phyloP scores from a whole-genome alignment of 1,140 invertebrate genomes.

The Lordiphosa mommai region DNA sequence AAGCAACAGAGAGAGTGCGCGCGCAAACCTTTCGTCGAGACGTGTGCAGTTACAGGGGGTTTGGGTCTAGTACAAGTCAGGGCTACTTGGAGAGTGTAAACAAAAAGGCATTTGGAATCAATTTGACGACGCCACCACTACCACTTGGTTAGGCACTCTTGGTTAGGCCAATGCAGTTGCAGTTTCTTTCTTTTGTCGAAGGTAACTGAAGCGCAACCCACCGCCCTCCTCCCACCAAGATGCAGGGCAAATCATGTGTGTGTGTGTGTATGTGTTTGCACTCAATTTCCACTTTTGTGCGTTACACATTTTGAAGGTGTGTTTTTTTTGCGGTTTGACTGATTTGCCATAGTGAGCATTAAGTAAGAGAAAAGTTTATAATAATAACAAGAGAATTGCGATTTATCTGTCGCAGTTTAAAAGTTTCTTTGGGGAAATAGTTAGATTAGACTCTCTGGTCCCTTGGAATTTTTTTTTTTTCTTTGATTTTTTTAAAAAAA shows the following conservation, averaged over 20 bases:
- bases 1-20: not conserved
- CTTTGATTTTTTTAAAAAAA: too few relatives aligned
- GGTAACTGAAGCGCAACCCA: constrained; percentile 66
- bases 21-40: too few relatives aligned
- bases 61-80: not conserved
- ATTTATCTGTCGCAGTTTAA: too few relatives aligned
- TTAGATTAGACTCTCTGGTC: too few relatives aligned
- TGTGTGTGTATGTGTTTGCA: constrained; percentile 9
- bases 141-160: constrained; percentile 3
- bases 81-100: constrained; percentile 7
- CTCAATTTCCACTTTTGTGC: constrained; percentile 34
- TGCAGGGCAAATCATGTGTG: not conserved
- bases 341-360: constrained; percentile 20
- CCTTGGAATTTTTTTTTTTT: too few relatives aligned
- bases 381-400: too few relatives aligned
- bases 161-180: constrained; percentile 18
- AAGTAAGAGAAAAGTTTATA: not conserved
- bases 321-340: constrained; percentile 26
- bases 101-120: constrained; percentile 3
- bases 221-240: constrained; percentile 18
- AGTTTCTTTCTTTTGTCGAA: constrained; percentile 56
- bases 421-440: too few relatives aligned
- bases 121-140: not conserved
- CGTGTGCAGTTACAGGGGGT: too few relatives aligned
- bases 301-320: constrained; percentile 12